Base-by-base conservation (phyloP, 2,113 vertebrate species). In the Baryphthengus martii region DNA sequence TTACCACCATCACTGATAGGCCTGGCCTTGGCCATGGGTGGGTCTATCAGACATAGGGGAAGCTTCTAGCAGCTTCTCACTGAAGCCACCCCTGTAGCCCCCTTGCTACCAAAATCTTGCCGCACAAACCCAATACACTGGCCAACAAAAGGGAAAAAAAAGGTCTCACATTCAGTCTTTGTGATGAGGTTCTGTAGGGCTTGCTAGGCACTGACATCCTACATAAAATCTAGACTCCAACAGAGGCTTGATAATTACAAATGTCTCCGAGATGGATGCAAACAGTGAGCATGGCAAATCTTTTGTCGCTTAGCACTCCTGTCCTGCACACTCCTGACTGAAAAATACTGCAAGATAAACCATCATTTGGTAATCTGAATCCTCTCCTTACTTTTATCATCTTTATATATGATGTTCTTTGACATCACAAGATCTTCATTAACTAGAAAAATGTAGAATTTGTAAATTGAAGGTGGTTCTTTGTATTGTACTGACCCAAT, bases 11-110 rank as follows among this genome's bases (percentile, higher is more conserved):
- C 2, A 0, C 8, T 35, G 29, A 35, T 33, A 14, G 19, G 5
- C 6, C 86, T 0, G 0, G 3, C 25, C 11, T 47, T 73, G 21
- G 25, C 18, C 52, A 24, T 17, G 1, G 2, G 13, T 7, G 1
- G 16, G 18, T 39, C 23, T 45, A 7, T 12, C 1, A 6, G 18
- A 47, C 29, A 11, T 29, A 19, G n/a, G n/a, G n/a, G n/a, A n/a
- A n/a, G n/a, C n/a, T n/a, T 68, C 25, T 66, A 59, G 25, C 3
- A 63, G 28, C 28, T 65, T 44, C 40, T 42, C 42, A 31, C 16
- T n/a, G 35, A 74, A 58, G 11, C 31, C 52, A 31, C 7, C 11
- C 3, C 19, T 39, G 28, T 14, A 39, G 2, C 15, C 9, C 7
- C 5, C 4, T 4, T 4, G 3, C 12, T 26, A 28, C 7, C 13